phyloP scores from a whole-genome alignment of 1,140 invertebrate genomes.

The Aphis craccivora region DNA sequence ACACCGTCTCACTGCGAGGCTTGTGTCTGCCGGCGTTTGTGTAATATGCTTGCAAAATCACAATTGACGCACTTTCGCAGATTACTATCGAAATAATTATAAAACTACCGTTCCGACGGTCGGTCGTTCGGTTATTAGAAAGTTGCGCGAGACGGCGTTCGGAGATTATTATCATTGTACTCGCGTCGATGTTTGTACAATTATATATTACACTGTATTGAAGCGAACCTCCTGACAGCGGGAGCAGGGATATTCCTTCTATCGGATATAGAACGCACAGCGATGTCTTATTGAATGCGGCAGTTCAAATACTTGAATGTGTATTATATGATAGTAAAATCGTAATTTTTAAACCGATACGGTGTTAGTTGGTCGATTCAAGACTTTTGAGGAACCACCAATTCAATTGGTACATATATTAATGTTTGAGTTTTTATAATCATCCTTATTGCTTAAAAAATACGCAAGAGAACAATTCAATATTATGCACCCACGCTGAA shows the following conservation, averaged over 20 bases:
- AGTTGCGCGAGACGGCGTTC: background rate
- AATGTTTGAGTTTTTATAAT: background rate
- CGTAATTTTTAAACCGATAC: background rate
- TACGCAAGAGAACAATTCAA: background rate
- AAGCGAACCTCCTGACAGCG: background rate
- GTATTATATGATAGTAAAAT: background rate
- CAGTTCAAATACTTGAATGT: no score
- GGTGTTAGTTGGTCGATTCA: background rate
- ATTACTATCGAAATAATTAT: constrained; percentile 30
- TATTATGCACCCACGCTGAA: background rate
- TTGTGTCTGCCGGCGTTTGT: background rate
- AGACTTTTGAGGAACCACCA: background rate
- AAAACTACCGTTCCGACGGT: background rate
- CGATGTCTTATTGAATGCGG: background rate
- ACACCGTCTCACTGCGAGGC: background rate
- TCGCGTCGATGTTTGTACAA: background rate
- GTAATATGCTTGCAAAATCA: constrained; percentile 22
- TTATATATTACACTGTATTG: background rate
- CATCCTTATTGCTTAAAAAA: background rate
- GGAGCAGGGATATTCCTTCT: background rate
- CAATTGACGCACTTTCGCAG: background rate
- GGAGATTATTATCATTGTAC: background rate
- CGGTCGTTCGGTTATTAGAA: background rate
- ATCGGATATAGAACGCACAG: background rate
- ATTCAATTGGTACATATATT: background rate